Evolutionary conservation across 2,797 vertebrate genomes (phyloP).

Genomic region (Sus cebifrons): DNA sequence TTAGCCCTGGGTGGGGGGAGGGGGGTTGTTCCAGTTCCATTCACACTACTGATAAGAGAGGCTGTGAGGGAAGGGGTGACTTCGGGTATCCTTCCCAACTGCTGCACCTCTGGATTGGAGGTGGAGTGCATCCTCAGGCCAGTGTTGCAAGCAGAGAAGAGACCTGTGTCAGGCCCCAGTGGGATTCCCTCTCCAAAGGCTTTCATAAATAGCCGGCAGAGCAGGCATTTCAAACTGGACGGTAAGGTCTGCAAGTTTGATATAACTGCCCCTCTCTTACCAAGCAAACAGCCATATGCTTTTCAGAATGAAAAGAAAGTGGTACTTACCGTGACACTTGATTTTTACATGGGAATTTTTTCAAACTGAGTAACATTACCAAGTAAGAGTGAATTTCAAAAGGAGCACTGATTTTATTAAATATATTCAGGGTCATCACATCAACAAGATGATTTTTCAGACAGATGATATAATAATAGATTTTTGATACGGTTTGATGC

Average conservation of each 20-base stretch:
- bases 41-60: not conserved
- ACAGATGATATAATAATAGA: conserved; percentile 32
- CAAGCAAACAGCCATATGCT: not conserved
- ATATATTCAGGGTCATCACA: not conserved
- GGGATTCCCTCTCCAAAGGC: not conserved
- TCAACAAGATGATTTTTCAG: conserved; percentile 5
- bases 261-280: not conserved
- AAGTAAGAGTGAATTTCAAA: not conserved
- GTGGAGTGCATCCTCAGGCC: not conserved
- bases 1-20: not conserved
- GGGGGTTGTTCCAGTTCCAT: not conserved
- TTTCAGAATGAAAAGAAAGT: not conserved
- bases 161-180: not conserved
- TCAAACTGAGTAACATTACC: not conserved
- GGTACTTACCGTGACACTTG: not conserved
- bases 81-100: too few species aligned
- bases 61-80: not conserved
- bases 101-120: not conserved
- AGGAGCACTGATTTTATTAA: not conserved
- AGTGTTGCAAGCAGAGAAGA: not conserved
- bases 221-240: not conserved
- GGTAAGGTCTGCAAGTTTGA: not conserved
- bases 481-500: not conserved
- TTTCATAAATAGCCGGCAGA: not conserved
- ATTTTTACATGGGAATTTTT: not conserved